Evolutionary conservation across 1,140 invertebrate genomes (phyloP).

Genomic region (Ceratina australensis): DNA sequence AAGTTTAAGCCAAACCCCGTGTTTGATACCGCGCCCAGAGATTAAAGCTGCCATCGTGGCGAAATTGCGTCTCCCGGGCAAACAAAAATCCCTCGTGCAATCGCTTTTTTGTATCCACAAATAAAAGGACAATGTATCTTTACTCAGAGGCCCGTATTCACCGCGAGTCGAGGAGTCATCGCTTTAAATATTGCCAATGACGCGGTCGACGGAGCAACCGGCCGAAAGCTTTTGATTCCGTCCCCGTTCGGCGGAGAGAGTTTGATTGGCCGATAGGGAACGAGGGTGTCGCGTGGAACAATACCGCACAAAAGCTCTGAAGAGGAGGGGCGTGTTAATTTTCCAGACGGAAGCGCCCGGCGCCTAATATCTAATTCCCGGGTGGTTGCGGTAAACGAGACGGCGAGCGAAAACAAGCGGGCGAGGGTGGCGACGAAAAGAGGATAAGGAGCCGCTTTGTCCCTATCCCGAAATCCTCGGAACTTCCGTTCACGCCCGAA

Average conservation of each 20-base stretch:
- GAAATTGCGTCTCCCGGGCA: neutral
- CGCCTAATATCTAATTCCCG: slow-evolving; percentile 48
- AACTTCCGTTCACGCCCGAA: slow-evolving; percentile 31
- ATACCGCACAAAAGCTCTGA: slow-evolving; percentile 35
- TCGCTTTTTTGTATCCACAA: too few species aligned
- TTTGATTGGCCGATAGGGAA: slow-evolving; percentile 47
- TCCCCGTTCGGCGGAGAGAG: too few species aligned
- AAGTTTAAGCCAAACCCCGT: slow-evolving; percentile 10
- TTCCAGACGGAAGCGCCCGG: slow-evolving; percentile 43
- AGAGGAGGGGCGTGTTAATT: slow-evolving; percentile 48
- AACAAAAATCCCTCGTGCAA: neutral
- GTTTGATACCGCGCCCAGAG: slow-evolving; percentile 9
- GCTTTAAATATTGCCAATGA: too few species aligned
- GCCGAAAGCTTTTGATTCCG: too few species aligned
- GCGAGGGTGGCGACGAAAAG: slow-evolving; percentile 36
- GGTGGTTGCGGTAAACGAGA: slow-evolving; percentile 48
- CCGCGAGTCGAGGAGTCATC: too few species aligned
- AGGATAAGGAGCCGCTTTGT: slow-evolving; percentile 29
- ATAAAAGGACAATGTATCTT: too few species aligned
- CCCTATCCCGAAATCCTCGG: slow-evolving; percentile 11
- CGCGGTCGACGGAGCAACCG: too few species aligned
- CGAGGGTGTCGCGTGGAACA: slow-evolving; percentile 53
- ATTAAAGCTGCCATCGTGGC: slow-evolving; percentile 18
- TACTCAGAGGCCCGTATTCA: too few species aligned
- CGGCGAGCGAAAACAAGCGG: slow-evolving; percentile 41